Percentiles rank a stretch among this genome's conserved stretches.
These are phyloP conservation scores for Leptopilina drosophilae DNA, from an alignment of 2,888 invertebrate species.

Conservation along the genomic window DNA sequence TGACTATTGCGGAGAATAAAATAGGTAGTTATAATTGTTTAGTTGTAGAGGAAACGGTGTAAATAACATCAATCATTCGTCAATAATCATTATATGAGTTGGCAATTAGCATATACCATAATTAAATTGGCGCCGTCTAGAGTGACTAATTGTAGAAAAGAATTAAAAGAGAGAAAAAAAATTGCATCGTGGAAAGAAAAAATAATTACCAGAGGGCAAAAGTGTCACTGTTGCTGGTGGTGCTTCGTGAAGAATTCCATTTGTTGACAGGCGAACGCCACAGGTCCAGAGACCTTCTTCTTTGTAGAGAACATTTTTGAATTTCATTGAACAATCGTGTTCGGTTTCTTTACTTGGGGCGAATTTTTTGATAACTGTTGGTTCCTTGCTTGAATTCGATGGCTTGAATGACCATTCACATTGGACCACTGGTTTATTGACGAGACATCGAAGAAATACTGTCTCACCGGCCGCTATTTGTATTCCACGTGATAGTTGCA, in stretches of 20 bases:
- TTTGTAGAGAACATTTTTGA: constrained; percentile 73
- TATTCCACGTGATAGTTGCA: constrained; percentile 73
- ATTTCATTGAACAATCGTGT: constrained; percentile 74
- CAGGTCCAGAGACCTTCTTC: constrained; percentile 76
- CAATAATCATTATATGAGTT: constrained; percentile 3
- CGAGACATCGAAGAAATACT: constrained; percentile 71
- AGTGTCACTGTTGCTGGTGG: constrained; percentile 72
- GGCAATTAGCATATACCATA: constrained; percentile 11
- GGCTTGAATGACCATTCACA: constrained; percentile 75
- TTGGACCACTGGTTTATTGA: constrained; percentile 72
- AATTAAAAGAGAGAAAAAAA: constrained; percentile 34
- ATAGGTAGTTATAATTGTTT: not conserved
- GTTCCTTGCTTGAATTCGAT: constrained; percentile 67
- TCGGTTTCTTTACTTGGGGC: constrained; percentile 70
- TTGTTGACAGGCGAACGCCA: constrained; percentile 70
- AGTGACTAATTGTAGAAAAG: constrained; percentile 18
- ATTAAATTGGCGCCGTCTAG: constrained; percentile 36
- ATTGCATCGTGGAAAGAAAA: not conserved
- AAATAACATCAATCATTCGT: constrained; percentile 2
- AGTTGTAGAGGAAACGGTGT: not conserved
- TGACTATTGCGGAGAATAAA: constrained; percentile 2
- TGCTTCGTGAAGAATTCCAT: constrained; percentile 72
- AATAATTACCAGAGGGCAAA: constrained; percentile 69
- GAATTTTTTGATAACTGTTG: constrained; percentile 70
- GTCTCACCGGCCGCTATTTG: constrained; percentile 74